phyloP scores from a whole-genome alignment of 2,888 invertebrate genomes.

The Hemistola chrysoprasaria region DNA sequence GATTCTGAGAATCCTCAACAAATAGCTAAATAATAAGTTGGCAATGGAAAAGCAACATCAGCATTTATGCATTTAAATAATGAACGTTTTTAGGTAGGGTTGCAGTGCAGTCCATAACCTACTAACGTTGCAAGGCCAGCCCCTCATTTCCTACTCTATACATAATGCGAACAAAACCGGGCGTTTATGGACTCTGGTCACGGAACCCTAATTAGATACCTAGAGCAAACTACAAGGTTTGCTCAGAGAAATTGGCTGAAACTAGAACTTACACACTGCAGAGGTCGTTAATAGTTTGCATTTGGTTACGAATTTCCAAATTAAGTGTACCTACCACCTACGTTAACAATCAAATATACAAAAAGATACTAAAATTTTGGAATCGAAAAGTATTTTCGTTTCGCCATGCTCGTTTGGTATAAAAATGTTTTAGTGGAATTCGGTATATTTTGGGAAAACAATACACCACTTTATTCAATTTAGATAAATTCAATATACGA shows the following conservation, averaged over 20 bases:
- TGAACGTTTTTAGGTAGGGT: neutral
- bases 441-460: too few species aligned
- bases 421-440: too few species aligned
- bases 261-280: neutral
- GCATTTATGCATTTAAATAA: too few species aligned
- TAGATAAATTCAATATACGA: neutral
- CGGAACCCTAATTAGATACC: conserved; percentile 17
- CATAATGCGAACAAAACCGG: conserved; percentile 11
- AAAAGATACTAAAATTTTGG: too few species aligned
- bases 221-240: neutral
- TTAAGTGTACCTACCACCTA: too few species aligned
- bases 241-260: neutral
- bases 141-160: conserved; percentile 12
- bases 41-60: too few species aligned
- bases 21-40: too few species aligned
- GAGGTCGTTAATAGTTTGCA: neutral
- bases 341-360: too few species aligned
- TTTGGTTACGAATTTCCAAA: too few species aligned
- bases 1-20: conserved; percentile 3
- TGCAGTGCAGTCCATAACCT: conserved; percentile 14
- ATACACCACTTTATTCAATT: too few species aligned
- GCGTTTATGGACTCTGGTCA: conserved; percentile 25
- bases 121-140: conserved; percentile 23
- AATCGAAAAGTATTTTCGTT: too few species aligned
- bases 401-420: too few species aligned